A percentile compares a stretch with the other conserved stretches of the same genome.
Evolutionary conservation across 2,888 invertebrate species (phyloP).

Genomic region (Hypercompe scribonia): DNA sequence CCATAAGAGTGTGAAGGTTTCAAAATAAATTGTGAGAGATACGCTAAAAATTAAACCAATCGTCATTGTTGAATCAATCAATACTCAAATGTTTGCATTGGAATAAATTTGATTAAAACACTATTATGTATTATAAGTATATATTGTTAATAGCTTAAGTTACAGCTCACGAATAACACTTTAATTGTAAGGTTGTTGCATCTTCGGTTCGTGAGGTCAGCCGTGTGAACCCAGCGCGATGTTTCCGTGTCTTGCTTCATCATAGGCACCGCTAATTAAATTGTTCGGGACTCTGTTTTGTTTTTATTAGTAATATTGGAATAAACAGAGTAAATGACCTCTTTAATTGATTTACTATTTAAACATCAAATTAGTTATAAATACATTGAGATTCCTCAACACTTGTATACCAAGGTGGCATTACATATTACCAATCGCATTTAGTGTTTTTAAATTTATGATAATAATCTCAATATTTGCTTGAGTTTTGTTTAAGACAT

Average conservation of each 20-base stretch:
- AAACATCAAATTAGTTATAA: not conserved
- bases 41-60: constrained; percentile 1
- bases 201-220: constrained; percentile 72
- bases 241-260: constrained; percentile 64
- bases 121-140: constrained; percentile 37
- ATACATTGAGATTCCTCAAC: not conserved
- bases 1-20: not conserved
- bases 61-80: constrained; percentile 27
- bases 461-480: not conserved
- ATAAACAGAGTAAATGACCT: not conserved
- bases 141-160: constrained; percentile 58
- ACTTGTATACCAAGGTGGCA: not conserved
- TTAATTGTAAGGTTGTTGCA: constrained; percentile 69
- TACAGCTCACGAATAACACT: constrained; percentile 64
- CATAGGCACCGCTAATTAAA: constrained; percentile 51
- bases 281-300: constrained; percentile 21
- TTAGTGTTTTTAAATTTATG: not conserved
- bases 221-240: constrained; percentile 56
- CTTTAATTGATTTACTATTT: not conserved
- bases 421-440: not conserved
- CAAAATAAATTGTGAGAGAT: constrained; percentile 1
- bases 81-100: constrained; percentile 20
- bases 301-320: constrained; percentile 5
- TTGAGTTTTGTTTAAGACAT: not conserved
- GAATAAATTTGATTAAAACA: constrained; percentile 31